These are phyloP conservation scores for Streptopelia turtur DNA, from an alignment of 2,797 vertebrate genomes.

Conservation along the genomic window DNA sequence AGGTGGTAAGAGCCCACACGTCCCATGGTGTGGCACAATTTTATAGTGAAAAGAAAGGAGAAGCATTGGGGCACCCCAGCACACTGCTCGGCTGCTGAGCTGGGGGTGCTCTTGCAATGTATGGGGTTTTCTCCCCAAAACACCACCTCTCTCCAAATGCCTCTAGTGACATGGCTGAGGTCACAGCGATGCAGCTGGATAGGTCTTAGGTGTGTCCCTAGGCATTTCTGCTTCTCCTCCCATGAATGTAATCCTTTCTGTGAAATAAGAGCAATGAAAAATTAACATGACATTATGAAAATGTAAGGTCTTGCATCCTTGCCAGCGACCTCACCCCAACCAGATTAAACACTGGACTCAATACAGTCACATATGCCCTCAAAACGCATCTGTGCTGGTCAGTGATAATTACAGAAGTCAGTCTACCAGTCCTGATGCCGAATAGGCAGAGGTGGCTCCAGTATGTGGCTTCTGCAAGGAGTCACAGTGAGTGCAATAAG, in stretches of 20 bases:
- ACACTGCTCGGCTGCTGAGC: background rate
- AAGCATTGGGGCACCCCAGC: background rate
- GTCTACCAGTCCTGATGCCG: background rate
- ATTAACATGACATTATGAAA: background rate
- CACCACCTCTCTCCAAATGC: background rate
- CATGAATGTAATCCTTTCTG: background rate
- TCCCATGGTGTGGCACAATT: accelerated
- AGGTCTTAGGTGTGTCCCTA: background rate
- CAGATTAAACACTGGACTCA: background rate
- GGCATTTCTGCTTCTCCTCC: background rate
- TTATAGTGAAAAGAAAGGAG: background rate
- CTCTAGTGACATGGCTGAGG: background rate
- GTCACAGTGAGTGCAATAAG: accelerated
- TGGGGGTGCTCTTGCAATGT: background rate
- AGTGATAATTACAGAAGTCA: background rate
- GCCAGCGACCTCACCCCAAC: background rate
- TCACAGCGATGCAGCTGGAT: accelerated
- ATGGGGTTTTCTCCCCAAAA: background rate
- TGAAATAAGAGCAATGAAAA: background rate
- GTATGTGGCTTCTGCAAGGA: background rate
- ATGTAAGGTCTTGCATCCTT: background rate
- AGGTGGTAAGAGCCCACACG: accelerated
- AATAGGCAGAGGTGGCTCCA: background rate
- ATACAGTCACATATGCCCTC: background rate
- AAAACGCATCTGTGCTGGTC: background rate